These are phyloP conservation scores for Tiliqua scincoides DNA, from an alignment of 2,113 vertebrate species.

Conservation along the genomic window DNA sequence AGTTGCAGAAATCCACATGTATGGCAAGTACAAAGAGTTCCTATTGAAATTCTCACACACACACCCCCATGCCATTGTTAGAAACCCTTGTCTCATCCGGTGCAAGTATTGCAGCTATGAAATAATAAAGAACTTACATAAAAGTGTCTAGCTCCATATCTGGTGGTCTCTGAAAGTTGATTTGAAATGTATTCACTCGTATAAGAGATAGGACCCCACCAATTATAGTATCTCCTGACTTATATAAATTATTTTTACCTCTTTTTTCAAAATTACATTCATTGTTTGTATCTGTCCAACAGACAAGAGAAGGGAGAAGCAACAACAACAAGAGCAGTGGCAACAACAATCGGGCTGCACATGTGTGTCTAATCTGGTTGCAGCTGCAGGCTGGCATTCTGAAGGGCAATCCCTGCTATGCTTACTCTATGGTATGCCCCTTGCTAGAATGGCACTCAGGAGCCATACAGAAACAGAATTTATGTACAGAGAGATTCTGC, in stretches of 20 bases:
- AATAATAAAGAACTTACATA: background rate
- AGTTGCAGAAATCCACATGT: too few species aligned
- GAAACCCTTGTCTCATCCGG: too few species aligned
- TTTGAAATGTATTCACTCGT: background rate
- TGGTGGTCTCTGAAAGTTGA: background rate
- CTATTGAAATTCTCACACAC: too few species aligned
- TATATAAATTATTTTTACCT: background rate
- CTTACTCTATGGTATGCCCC: background rate
- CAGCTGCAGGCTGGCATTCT: background rate
- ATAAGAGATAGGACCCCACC: background rate
- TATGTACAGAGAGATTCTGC: too few species aligned
- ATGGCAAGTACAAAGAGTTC: too few species aligned
- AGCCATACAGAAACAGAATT: too few species aligned
- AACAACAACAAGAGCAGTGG: background rate
- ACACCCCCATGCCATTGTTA: too few species aligned
- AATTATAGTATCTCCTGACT: background rate
- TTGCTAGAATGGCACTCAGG: background rate
- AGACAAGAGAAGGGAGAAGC: background rate
- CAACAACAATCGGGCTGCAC: background rate
- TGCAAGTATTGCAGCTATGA: background rate
- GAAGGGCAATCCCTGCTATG: background rate
- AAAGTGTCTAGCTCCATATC: background rate
- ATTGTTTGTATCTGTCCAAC: background rate
- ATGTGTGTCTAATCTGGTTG: background rate
- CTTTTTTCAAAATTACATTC: background rate